Evolutionary conservation across 2,797 vertebrate species (phyloP), one percentile per base, ranked within the genome.

Genomic region (Halcyon leucocephala): DNA sequence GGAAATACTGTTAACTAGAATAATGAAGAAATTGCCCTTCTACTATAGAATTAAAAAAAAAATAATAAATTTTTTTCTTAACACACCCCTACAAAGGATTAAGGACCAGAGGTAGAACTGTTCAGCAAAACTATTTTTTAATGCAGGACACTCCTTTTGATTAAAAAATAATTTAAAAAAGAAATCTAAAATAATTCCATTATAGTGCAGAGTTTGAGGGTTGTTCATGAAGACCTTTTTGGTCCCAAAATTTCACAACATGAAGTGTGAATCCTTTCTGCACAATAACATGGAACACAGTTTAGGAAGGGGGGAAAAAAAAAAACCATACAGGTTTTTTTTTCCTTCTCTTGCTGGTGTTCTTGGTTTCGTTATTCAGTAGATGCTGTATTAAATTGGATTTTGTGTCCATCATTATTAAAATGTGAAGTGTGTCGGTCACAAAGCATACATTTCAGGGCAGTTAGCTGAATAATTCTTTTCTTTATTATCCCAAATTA

Each of bases 401-500:
- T 98, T 97, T 98, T 95, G 96, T 97, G 98, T 98, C 98, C 97
- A 96, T 98, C 98, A 97, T 98, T 98, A 98, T 98, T 98, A 98
- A 98, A 98, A 98, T 98, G 98, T 98, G 98, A 98, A 98, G 98
- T 98, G 98, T 98, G 98, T 97, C 97, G 97, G 98, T 98, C 98
- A 98, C 97, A 98, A 98, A 97, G 98, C 97, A 97, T 97, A 96
- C 97, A 98, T 98, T 98, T 98, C 97, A 74, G 98, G 96, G 97
- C 95, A 98, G 98, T 98, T 98, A 98, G 97, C 97, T 97, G 97
- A 97, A 98, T 98, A 98, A 98, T 98, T 97, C 98, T 96, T 97
- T 97, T 97, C 98, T 98, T 98, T 98, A 98, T 98, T 98, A 98
- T 98, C 98, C 98, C 98, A 98, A 98, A 98, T 98, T 98, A 98